These are phyloP conservation scores for Drosophila orosa DNA, from an alignment of 1,140 invertebrate species.

Conservation along the genomic window DNA sequence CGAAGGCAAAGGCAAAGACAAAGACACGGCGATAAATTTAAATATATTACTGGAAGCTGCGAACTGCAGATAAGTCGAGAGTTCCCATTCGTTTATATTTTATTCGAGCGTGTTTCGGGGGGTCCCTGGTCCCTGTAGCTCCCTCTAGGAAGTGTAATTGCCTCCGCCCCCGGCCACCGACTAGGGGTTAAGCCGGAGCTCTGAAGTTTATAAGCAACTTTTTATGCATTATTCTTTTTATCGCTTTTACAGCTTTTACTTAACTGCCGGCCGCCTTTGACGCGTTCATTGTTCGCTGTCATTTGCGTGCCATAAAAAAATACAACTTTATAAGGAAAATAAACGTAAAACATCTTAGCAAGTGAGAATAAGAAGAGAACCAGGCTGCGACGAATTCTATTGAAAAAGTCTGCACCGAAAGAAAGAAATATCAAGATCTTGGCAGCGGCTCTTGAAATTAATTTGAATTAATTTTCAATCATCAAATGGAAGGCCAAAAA, in stretches of 20 bases:
- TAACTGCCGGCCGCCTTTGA: slow-evolving; percentile 52
- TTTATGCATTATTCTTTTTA: slow-evolving; percentile 62
- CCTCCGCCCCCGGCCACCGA: slow-evolving; percentile 17
- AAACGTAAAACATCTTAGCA: slow-evolving; percentile 39
- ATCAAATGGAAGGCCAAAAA: slow-evolving; percentile 1
- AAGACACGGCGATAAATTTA: slow-evolving; percentile 41
- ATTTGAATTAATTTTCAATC: slow-evolving; percentile 9
- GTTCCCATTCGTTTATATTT: slow-evolving; percentile 22
- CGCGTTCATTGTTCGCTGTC: slow-evolving; percentile 60
- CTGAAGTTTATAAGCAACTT: slow-evolving; percentile 47
- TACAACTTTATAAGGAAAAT: slow-evolving; percentile 61
- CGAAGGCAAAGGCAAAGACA: slow-evolving; percentile 14
- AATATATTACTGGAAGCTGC: slow-evolving; percentile 47
- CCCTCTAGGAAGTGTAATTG: slow-evolving; percentile 19
- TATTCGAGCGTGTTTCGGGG: slow-evolving; percentile 8
- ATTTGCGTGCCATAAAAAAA: slow-evolving; percentile 66
- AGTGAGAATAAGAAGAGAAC: slow-evolving; percentile 25
- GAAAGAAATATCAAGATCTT: slow-evolving; percentile 2
- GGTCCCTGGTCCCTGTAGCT: background rate
- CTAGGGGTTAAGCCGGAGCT: slow-evolving; percentile 40
- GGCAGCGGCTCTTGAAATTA: background rate
- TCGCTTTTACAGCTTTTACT: slow-evolving; percentile 50
- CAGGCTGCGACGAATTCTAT: too few species aligned
- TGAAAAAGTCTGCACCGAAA: slow-evolving; percentile 1
- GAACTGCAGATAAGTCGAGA: slow-evolving; percentile 40